A percentile compares a stretch with the other conserved stretches of the same genome.
These are phyloP conservation scores for Eilema caniola DNA, from an alignment of 2,888 invertebrate species.

Conservation along the genomic window DNA sequence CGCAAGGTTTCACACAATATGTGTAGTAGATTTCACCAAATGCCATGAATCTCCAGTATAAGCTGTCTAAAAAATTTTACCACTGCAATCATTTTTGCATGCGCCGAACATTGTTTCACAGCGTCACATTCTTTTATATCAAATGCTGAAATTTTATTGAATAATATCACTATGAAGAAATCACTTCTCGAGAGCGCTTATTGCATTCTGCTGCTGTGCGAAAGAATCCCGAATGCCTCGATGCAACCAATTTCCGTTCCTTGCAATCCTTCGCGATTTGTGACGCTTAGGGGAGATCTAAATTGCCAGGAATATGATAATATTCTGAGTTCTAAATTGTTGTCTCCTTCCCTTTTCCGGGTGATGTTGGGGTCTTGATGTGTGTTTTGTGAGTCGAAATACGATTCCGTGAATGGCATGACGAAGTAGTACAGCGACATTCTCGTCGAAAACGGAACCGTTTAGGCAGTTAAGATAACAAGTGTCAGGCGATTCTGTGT, in stretches of 20 bases:
- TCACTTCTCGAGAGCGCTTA: conserved; percentile 36
- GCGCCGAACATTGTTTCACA: not conserved
- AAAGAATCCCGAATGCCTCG: conserved; percentile 39
- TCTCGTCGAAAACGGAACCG: not conserved
- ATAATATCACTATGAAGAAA: conserved; percentile 28
- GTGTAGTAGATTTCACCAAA: too few relatives aligned
- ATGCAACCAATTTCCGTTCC: conserved; percentile 46
- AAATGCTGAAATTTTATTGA: conserved; percentile 16
- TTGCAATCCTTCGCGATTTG: conserved; percentile 29
- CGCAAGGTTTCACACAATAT: too few relatives aligned
- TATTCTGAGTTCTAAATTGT: conserved; percentile 12
- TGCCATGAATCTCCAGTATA: too few relatives aligned
- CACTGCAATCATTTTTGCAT: not conserved
- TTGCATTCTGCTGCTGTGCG: conserved; percentile 45
- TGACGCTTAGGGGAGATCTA: conserved; percentile 17
- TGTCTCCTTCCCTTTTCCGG: conserved; percentile 1
- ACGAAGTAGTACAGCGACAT: not conserved
- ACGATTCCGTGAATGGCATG: not conserved
- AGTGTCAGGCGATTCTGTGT: too few relatives aligned
- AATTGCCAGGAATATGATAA: conserved; percentile 23
- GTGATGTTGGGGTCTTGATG: not conserved
- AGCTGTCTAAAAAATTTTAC: too few relatives aligned
- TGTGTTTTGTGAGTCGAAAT: not conserved
- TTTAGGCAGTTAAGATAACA: not conserved
- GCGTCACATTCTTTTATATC: conserved; percentile 3